phyloP scores from a whole-genome alignment of 2,888 invertebrate genomes.

The Hanleya hanleyi region DNA sequence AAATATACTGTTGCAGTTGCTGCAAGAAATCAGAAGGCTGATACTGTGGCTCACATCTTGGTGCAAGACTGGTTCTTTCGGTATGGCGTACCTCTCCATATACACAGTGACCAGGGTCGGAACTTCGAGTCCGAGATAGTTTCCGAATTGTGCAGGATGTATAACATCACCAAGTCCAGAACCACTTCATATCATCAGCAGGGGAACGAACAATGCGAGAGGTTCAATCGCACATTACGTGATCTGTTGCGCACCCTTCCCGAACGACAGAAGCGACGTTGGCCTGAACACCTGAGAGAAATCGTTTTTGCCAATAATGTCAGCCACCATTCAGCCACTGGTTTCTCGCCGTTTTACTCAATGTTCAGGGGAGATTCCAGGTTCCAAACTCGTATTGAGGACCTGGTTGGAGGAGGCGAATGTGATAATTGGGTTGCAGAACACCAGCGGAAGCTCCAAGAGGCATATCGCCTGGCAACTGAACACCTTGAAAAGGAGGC shows the following conservation, averaged over 20 bases:
- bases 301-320: not conserved
- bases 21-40: not conserved
- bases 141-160: not conserved
- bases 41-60: not conserved
- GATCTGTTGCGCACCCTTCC: not conserved
- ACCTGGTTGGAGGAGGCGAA: no score
- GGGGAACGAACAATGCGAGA: no score
- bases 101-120: conserved; percentile 5
- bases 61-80: conserved; percentile 14
- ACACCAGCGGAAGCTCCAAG: not conserved
- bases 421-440: not conserved
- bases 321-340: not conserved
- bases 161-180: not conserved
- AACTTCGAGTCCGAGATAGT: not conserved
- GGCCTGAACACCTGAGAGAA: not conserved
- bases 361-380: not conserved
- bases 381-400: no score
- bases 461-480: not conserved
- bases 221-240: no score
- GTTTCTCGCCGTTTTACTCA: conserved; percentile 3
- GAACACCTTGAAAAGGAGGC: not conserved
- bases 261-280: not conserved
- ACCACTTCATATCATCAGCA: not conserved
- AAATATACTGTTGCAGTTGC: not conserved
- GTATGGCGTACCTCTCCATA: not conserved